Base-by-base conservation (phyloP, 2,888 invertebrate species). In the Argynnis bischoffii region DNA sequence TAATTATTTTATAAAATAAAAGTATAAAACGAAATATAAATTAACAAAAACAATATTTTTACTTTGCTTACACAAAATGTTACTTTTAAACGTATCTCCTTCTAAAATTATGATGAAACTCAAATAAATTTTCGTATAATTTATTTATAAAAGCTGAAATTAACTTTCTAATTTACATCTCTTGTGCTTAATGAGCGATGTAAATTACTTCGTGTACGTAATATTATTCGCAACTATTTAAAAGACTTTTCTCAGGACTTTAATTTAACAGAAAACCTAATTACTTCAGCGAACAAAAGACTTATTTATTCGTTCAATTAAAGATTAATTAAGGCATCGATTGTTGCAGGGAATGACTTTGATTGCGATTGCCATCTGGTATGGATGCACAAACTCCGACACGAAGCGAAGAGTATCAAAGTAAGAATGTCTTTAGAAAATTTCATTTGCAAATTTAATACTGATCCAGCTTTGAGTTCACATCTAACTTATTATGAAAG, bases 291-390 rank as follows among this genome's bases (percentile, higher is more conserved):
- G 66, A 66, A 65, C 48, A 57, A 69, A 64, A 53, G 66, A 48
- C 48, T 65, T 72, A 72, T 69, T 65, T 72, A 72, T 69, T 70
- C 64, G 68, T 69, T 66, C 61, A 74, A 74, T 72, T 69, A 69
- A 73, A 63, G 64, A 71, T 72, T 74, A 73, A 75, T 75, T 70
- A 72, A 75, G 55, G 47, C 68, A 50, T 53, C 67, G 71, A 83
- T 90, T 88, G 87, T 94, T 94, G 64, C 95, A 97, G 97, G 95
- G 79, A 97, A 97, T 90, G 95, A 95, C 79, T 95, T 97, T 87
- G 93, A 95, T 82, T 97, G 97, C 90, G 96, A 97, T 90, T 97
- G 97, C 84, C 96, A 96, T 77, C 93, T 97, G 79, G 94, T 95
- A 69, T 97, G 97, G 97, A 95, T 97, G 92, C 95, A 96, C 90